phyloP scores from a whole-genome alignment of 2,888 invertebrate genomes.

The Drosophila putrida region DNA sequence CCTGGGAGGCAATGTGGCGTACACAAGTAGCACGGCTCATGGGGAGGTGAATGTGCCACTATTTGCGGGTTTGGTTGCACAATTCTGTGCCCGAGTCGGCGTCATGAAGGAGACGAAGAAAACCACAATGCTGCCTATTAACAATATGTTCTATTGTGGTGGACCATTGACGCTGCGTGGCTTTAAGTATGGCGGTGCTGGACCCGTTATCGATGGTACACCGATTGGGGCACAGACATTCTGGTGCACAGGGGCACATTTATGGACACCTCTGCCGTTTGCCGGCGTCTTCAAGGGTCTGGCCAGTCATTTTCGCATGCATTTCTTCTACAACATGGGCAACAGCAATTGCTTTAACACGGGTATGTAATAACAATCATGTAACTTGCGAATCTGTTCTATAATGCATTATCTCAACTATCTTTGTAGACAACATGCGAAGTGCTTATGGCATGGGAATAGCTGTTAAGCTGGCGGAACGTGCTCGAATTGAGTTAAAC shows the following conservation, averaged over 20 bases:
- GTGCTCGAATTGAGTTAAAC: constrained; percentile 97
- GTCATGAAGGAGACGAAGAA: constrained; percentile 81
- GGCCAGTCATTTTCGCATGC: constrained; percentile 94
- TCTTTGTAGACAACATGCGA: constrained; percentile 87
- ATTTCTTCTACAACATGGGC: constrained; percentile 95
- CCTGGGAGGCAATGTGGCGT: constrained; percentile 96
- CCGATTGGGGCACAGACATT: constrained; percentile 92
- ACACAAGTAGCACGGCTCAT: constrained; percentile 92
- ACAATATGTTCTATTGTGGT: constrained; percentile 87
- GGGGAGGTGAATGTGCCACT: constrained; percentile 90
- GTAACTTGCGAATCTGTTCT: background rate
- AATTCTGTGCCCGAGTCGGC: constrained; percentile 83
- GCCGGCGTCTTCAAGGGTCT: constrained; percentile 91
- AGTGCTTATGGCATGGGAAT: constrained; percentile 93
- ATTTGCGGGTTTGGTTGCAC: constrained; percentile 85
- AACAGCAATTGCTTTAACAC: constrained; percentile 88
- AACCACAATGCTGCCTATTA: constrained; percentile 81
- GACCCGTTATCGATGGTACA: constrained; percentile 92
- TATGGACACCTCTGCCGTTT: constrained; percentile 96
- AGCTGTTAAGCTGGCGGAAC: constrained; percentile 92
- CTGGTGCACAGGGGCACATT: constrained; percentile 94
- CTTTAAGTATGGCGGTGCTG: constrained; percentile 94
- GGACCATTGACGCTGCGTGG: constrained; percentile 96
- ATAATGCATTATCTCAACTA: constrained; percentile 67
- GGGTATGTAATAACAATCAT: constrained; percentile 63